Conservation (phyloP, 1,140 invertebrate species). For the Sitophilus oryzae region DNA sequence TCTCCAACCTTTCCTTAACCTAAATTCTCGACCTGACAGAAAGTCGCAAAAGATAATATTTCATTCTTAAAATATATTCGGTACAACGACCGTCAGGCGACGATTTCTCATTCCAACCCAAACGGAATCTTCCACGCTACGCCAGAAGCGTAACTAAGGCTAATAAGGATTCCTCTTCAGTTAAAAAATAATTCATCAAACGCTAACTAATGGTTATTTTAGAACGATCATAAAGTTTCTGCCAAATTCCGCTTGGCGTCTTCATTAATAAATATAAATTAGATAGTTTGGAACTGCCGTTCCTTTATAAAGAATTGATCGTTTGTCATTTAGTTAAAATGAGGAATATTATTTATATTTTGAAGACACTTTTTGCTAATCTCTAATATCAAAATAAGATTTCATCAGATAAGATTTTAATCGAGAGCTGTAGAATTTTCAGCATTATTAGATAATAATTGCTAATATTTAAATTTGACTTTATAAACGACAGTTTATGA, state of each 20-base stretch:
- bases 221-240: constrained; percentile 6
- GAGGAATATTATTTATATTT: no score
- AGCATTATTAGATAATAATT: no score
- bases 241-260: constrained; percentile 2
- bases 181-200: constrained; percentile 18
- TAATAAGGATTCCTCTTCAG: constrained; percentile 8
- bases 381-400: no score
- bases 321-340: no score
- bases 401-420: no score
- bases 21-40: neutral
- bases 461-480: no score
- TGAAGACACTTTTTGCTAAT: no score
- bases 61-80: constrained; percentile 15
- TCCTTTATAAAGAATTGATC: neutral
- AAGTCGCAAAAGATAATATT: constrained; percentile 16
- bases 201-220: constrained; percentile 8
- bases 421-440: no score
- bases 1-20: neutral
- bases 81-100: no score
- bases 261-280: constrained; percentile 10
- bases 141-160: constrained; percentile 5
- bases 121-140: constrained; percentile 15
- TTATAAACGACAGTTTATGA: no score
- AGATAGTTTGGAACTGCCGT: no score
- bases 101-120: constrained; percentile 12